These are phyloP conservation scores for Cydia splendana DNA, from an alignment of 1,140 invertebrate species.

Conservation along the genomic window DNA sequence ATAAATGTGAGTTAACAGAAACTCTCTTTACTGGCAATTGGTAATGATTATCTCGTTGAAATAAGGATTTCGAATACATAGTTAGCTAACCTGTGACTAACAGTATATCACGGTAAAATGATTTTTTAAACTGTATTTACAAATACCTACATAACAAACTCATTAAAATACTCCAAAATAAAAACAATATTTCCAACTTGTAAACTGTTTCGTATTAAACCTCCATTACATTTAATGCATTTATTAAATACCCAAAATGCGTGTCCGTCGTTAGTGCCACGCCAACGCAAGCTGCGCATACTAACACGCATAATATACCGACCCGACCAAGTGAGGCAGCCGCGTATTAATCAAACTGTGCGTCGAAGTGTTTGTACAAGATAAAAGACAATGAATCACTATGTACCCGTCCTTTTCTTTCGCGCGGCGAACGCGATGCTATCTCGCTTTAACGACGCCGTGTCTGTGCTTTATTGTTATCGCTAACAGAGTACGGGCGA, in stretches of 20 bases:
- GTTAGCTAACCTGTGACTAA: too few species aligned
- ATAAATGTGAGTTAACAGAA: too few species aligned
- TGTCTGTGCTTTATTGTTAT: background rate
- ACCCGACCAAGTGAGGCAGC: conserved; percentile 28
- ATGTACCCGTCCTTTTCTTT: background rate
- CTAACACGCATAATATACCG: conserved; percentile 25
- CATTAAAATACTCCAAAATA: background rate
- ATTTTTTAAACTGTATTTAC: too few species aligned
- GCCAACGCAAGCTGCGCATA: background rate
- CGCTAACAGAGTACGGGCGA: background rate
- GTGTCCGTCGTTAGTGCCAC: conserved; percentile 2
- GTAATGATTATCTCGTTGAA: too few species aligned
- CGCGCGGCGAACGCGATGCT: background rate
- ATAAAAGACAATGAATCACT: conserved; percentile 31
- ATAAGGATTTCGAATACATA: too few species aligned
- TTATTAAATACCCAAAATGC: background rate
- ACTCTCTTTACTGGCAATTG: too few species aligned
- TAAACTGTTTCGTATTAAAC: background rate
- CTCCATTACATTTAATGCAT: background rate
- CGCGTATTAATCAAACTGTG: conserved; percentile 9
- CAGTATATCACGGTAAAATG: too few species aligned
- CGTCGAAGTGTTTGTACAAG: conserved; percentile 30
- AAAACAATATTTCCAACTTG: background rate
- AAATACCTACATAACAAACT: background rate
- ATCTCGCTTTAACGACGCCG: conserved; percentile 12